Evolutionary conservation across 2,888 invertebrate species (phyloP).

Genomic region (Hyalella azteca): DNA sequence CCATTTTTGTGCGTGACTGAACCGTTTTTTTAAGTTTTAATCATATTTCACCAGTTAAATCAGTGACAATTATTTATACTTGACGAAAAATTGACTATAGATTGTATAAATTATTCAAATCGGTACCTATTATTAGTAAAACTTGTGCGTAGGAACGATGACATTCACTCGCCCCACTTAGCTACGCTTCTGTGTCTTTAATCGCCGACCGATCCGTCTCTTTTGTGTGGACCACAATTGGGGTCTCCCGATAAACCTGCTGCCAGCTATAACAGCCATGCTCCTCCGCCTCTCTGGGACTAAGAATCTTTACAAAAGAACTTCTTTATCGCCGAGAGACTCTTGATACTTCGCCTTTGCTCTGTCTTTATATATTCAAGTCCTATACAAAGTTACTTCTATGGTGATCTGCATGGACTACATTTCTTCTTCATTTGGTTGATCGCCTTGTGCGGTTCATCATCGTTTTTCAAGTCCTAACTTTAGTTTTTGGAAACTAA

Average conservation of each 20-base stretch:
- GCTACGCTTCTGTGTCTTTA: background rate
- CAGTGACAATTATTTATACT: too few species aligned
- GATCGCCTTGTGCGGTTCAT: background rate
- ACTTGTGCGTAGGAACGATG: too few species aligned
- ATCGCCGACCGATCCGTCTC: background rate
- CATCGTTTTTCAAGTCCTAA: background rate
- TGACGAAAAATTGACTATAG: too few species aligned
- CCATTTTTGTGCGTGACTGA: too few species aligned
- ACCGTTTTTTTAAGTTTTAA: too few species aligned
- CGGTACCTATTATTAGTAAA: too few species aligned
- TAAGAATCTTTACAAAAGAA: background rate
- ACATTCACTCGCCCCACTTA: background rate
- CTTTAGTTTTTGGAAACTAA: background rate
- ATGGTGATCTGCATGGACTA: background rate
- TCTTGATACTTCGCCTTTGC: conserved; percentile 4
- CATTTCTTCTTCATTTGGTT: background rate
- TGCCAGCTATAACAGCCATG: background rate
- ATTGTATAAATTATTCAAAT: too few species aligned
- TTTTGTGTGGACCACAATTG: background rate
- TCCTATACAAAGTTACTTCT: conserved; percentile 5
- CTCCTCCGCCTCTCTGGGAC: background rate
- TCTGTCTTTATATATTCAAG: background rate
- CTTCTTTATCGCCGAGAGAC: conserved; percentile 3
- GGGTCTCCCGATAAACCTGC: background rate
- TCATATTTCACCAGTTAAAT: too few species aligned